A percentile compares a stretch with the other conserved stretches of the same genome.
phyloP scores from a whole-genome alignment of 2,888 invertebrate genomes.

The Zele albiditarsus region DNA sequence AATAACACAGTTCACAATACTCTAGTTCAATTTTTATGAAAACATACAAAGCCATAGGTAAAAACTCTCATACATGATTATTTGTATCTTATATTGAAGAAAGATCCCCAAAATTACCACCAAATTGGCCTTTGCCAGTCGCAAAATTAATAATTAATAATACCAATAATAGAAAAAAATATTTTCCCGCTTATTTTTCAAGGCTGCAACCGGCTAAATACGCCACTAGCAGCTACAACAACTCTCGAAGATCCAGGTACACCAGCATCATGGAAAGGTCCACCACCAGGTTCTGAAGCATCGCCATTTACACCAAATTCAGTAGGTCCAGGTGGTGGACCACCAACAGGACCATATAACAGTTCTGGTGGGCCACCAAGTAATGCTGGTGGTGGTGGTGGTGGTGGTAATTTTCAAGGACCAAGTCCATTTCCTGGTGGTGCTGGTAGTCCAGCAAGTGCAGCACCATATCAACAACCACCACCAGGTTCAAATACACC shows the following conservation, averaged over 20 bases:
- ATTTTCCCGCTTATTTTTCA: slow-evolving; percentile 62
- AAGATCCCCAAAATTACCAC: too few species aligned
- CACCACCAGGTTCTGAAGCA: slow-evolving; percentile 78
- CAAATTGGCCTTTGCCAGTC: not conserved
- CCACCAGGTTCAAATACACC: slow-evolving; percentile 85
- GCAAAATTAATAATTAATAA: slow-evolving; percentile 23
- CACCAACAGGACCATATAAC: slow-evolving; percentile 73
- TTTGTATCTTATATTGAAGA: too few species aligned
- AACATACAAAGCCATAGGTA: too few species aligned
- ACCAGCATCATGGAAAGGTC: slow-evolving; percentile 86
- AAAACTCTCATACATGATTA: too few species aligned
- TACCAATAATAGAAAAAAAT: slow-evolving; percentile 43
- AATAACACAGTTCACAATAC: too few species aligned
- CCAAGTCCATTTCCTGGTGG: slow-evolving; percentile 78
- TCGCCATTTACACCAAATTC: slow-evolving; percentile 80
- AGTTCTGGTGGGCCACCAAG: slow-evolving; percentile 67
- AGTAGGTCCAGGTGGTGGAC: slow-evolving; percentile 76
- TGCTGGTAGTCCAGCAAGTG: slow-evolving; percentile 84
- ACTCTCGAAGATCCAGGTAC: slow-evolving; percentile 82
- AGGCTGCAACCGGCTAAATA: slow-evolving; percentile 87
- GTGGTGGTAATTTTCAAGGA: slow-evolving; percentile 77
- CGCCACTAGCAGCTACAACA: slow-evolving; percentile 75
- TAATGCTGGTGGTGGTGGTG: slow-evolving; percentile 60
- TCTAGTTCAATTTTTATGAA: too few species aligned
- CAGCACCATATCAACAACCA: slow-evolving; percentile 81